These are phyloP conservation scores for Callimorpha dominula DNA, from an alignment of 2,888 invertebrate species.

Conservation along the genomic window DNA sequence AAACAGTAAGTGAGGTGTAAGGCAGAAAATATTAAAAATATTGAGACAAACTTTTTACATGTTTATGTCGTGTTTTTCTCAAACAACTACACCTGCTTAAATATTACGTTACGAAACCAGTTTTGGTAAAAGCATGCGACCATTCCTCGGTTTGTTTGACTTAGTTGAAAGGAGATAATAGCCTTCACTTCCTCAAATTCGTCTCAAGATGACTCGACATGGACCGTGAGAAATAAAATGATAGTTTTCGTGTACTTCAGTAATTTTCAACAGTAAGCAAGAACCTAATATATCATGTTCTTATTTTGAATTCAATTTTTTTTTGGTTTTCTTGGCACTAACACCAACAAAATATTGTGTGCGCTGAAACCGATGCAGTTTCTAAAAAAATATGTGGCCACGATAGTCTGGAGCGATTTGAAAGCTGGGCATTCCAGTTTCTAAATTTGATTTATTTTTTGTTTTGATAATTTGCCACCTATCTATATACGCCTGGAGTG, in stretches of 20 bases:
- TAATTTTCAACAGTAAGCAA: slow-evolving; percentile 42
- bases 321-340: too few relatives aligned
- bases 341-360: background rate
- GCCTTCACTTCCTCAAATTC: slow-evolving; percentile 80
- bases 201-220: slow-evolving; percentile 75
- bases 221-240: slow-evolving; percentile 79
- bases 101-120: slow-evolving; percentile 51
- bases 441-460: background rate
- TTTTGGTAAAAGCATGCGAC: slow-evolving; percentile 46
- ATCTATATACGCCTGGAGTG: background rate
- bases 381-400: too few relatives aligned
- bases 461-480: background rate
- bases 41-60: slow-evolving; percentile 10
- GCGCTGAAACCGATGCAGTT: too few relatives aligned
- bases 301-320: slow-evolving; percentile 17
- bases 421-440: too few relatives aligned
- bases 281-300: slow-evolving; percentile 23
- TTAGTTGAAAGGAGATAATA: slow-evolving; percentile 79
- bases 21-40: background rate
- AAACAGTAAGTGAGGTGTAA: background rate
- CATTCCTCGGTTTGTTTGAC: slow-evolving; percentile 71
- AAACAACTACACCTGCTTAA: slow-evolving; percentile 45
- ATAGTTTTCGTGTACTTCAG: slow-evolving; percentile 57
- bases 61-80: slow-evolving; percentile 24
- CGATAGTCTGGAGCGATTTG: too few relatives aligned